Evolutionary conservation across 2,113 vertebrate genomes (phyloP), one percentile per base, ranked within the genome.

Genomic region (Lichenostomus cassidix): DNA sequence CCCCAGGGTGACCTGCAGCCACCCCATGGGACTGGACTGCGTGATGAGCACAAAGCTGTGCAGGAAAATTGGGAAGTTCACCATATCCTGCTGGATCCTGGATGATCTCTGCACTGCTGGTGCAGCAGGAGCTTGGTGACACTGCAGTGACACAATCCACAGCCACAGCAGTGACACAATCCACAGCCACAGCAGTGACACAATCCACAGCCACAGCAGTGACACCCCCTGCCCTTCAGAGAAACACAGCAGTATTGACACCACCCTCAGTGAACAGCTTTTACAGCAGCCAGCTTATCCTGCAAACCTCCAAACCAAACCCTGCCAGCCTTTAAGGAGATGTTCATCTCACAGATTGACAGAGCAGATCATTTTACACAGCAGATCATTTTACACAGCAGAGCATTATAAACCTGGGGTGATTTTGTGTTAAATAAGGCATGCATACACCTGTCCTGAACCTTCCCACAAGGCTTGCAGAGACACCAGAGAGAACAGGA

Each of bases 41-140:
- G 13, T 5, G 44, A 44, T 5, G 10, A 59, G 39, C 15, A 41
- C 14, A 60, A 19, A 62, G 71, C 25, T 42, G 35, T 46, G 29
- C 0, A 0, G 22, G 56, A 42, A 56, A n/a, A 20, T 5, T 17
- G 53, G n/a, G 42, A 67, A 76, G 12, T 25, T 63, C 56, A 28
- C 16, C 27, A 16, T 0, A 29, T 35, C 28, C 75, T 64, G 59
- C 17, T 37, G 56, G 77, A 50, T 65, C 31, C 39, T 21, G 47
- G 37, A 8, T 15, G 41, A 14, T 60, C 56, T 5, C 82, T 44
- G 68, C 71, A 52, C 42, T 35, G 56, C 63, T 56, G 46, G 50
- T 46, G 58, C 82, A 63, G 73, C 31, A 31, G 35, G 24, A 78
- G n/a, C 71, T 37, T 41, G 23, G 73, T 33, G 53, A 44, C 9